Base-by-base conservation (phyloP, 2,113 vertebrate genomes). In the Mus pahari region DNA sequence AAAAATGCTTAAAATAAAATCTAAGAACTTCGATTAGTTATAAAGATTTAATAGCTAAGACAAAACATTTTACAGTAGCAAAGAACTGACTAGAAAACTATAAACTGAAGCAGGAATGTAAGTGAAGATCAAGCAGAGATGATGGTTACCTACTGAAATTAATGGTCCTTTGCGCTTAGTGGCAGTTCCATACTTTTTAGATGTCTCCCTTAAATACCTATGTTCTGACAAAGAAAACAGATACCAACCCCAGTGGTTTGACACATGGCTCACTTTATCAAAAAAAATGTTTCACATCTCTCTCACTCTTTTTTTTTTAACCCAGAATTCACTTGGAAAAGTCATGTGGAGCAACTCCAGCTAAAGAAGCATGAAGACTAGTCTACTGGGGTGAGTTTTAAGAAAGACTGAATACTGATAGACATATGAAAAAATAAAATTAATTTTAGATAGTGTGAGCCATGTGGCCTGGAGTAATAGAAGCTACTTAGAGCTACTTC, bases 41-140 rank as follows among this genome's bases (percentile, higher is more conserved):
- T 48, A 95, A 86, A 78, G 31, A 84, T 77, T 89, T 45, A 95
- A 68, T 55, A 64, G 50, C 36, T 39, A 64, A 95, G 50, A n/a
- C 53, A 86, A 88, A 96, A 53, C 33, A 58, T 45, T 68, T 36
- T 77, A 82, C 31, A 50, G 86, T 71, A 55, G 28, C 39, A 45
- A 78, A 92, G 13, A 89, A 16, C 31, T 75, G 14, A 71, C 74
- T 28, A 92, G 92, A 89, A 17, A 64, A 93, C 20, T 42, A 26
- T 12, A 78, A 58, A 22, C 13, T 39, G 22, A 81, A 55, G 17
- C 33, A 60, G 11, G 95, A 33, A 50, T 45, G 71, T 19, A 58
- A 93, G 45, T 62, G 73, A 90, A 60, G 17, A 86, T 12, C 45
- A 10, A 64, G 10, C 19, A 70, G 7, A 66, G 16, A 55, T 9